Base-by-base conservation (phyloP, 2,113 vertebrate genomes). In the Rhegmatorhina hoffmannsi region DNA sequence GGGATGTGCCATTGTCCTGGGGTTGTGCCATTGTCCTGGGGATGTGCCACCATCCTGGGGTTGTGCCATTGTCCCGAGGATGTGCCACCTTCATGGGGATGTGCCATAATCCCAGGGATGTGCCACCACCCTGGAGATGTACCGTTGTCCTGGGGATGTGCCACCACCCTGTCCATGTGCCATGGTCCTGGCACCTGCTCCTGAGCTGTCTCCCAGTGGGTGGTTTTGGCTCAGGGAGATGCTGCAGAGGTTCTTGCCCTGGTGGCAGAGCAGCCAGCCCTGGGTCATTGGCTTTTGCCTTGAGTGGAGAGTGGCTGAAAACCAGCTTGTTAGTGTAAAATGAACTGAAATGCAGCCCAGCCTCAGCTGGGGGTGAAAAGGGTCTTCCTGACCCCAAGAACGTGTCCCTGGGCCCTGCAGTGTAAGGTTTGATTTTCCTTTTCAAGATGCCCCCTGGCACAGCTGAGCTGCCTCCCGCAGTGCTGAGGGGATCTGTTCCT, bases 121-220 rank as follows among this genome's bases (percentile, higher is more conserved):
- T 58, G 19, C 58, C 58, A 36, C 7, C 11, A 11, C 12, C 55
- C 55, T 33, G 31, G 59, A 25, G 25, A 62, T 28, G 36, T 62
- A 25, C 24, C 36, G 18, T 19, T 10, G 17, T 31, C 55, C 55
- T 33, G 31, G 59, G 36, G 25, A 62, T 28, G 36, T 62, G 59
- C 24, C 25, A 28, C 9, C 6, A 7, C 6, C 60, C 36, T 43
- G 38, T 28, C 1, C 17, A 15, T 20, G 52, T 4, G 40, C 8
- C 0, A 0, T 8, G 0, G 2, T 13, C 47, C 38, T 14, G 3
- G 2, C 3, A 0, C 6, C 25, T 5, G 55, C 47, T n/a, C 4
- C 0, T 2, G 78, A 46, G 68, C 58, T 20, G 4, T 5, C 40
- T 17, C 49, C 78, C 4, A 0, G 14, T 0, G 2, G 38, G 33